A percentile compares a stretch with the other conserved stretches of the same genome.
These are phyloP conservation scores for Mastomys coucha DNA, from an alignment of 2,113 vertebrate genomes.

Conservation along the genomic window DNA sequence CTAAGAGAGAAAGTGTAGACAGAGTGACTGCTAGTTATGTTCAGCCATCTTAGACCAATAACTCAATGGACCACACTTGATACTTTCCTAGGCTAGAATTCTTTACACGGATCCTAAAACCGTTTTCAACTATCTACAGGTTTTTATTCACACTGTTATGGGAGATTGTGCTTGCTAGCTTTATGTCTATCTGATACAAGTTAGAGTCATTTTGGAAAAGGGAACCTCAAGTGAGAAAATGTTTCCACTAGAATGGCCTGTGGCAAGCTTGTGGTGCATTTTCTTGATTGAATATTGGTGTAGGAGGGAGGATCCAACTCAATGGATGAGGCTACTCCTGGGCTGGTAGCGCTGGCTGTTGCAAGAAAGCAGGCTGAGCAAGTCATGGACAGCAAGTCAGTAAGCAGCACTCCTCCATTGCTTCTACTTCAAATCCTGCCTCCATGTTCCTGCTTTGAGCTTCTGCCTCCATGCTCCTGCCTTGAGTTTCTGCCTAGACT, in stretches of 20 bases:
- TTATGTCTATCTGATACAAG: not conserved
- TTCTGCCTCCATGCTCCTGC: not conserved
- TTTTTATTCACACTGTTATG: not conserved
- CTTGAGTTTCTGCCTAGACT: not conserved
- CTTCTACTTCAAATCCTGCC: not conserved
- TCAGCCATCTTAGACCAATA: not conserved
- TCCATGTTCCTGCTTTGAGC: not conserved
- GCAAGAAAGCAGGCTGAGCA: not conserved
- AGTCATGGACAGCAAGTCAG: not conserved
- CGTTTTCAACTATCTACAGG: not conserved
- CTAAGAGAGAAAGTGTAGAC: no score
- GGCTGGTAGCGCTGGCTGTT: not conserved
- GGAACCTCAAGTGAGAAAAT: not conserved
- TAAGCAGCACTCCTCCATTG: not conserved
- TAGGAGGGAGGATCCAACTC: not conserved
- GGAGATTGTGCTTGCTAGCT: not conserved
- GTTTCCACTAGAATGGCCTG: not conserved
- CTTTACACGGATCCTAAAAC: not conserved
- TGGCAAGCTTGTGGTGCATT: not conserved
- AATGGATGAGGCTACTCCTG: not conserved
- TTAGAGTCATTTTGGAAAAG: not conserved
- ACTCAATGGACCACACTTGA: accelerated
- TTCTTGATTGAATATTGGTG: not conserved
- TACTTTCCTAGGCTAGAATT: not conserved
- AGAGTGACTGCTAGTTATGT: not conserved